A percentile compares a stretch with the other conserved stretches of the same genome.
These are phyloP conservation scores for Athene noctua DNA, from an alignment of 2,113 vertebrate species.

Conservation along the genomic window DNA sequence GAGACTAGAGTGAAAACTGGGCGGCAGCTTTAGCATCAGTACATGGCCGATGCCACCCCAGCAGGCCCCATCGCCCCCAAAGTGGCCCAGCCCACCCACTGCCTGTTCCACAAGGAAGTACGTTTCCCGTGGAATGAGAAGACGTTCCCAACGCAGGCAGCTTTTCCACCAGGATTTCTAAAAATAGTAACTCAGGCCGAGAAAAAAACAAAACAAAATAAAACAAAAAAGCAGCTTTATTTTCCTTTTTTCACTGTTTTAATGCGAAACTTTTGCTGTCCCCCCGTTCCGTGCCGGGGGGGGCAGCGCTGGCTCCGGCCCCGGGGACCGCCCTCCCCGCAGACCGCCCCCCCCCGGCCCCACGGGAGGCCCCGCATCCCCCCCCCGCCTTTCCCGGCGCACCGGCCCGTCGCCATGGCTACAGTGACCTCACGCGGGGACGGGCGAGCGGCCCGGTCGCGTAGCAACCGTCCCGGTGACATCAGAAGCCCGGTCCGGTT, in stretches of 20 bases:
- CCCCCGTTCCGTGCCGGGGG: background rate
- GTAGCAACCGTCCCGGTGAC: conserved; percentile 66
- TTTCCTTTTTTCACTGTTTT: background rate
- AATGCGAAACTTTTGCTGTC: background rate
- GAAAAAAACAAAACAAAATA: too few relatives aligned
- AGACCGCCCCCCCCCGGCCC: background rate
- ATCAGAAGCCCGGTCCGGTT: conserved; percentile 67
- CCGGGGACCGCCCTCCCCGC: background rate
- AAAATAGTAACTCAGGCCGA: background rate
- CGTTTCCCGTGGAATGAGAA: background rate
- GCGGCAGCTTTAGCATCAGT: background rate
- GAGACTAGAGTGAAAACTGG: background rate
- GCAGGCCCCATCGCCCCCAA: background rate
- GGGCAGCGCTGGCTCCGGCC: too few relatives aligned
- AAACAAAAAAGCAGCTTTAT: background rate
- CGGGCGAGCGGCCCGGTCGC: conserved; percentile 55
- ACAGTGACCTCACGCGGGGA: conserved; percentile 58
- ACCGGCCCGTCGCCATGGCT: conserved; percentile 10
- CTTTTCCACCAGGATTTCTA: conserved; percentile 5
- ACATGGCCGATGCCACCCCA: background rate
- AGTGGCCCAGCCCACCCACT: background rate
- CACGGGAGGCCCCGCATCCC: background rate
- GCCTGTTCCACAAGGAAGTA: background rate
- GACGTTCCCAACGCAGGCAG: background rate
- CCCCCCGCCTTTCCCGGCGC: background rate